Conservation (phyloP, 2,888 invertebrate genomes). For the Gymnoscelis rufifasciata region DNA sequence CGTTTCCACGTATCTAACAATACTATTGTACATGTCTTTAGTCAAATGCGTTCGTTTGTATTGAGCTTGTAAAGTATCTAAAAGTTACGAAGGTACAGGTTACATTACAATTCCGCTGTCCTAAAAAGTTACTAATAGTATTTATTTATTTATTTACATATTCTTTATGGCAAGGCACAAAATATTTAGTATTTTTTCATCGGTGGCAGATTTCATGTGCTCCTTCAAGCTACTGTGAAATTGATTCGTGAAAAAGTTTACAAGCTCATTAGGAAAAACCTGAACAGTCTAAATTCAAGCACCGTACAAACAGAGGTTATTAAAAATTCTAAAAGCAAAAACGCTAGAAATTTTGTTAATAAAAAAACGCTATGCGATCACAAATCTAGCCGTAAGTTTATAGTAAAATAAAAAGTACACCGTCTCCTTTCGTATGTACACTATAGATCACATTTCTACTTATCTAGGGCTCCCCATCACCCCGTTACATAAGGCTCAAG, state of each 20-base stretch:
- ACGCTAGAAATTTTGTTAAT: conserved; percentile 25
- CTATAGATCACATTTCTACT: conserved; percentile 67
- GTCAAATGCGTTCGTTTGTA: conserved; percentile 18
- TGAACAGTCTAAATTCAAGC: conserved; percentile 27
- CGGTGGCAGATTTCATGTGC: conserved; percentile 17
- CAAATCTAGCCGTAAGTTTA: conserved; percentile 65
- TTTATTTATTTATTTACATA: conserved; percentile 13
- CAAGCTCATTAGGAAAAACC: conserved; percentile 24
- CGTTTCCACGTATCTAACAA: conserved; percentile 6
- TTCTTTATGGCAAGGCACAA: conserved; percentile 28
- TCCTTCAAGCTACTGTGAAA: conserved; percentile 19
- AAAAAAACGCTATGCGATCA: conserved; percentile 69
- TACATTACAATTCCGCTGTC: conserved; percentile 7
- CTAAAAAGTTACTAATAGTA: conserved; percentile 13
- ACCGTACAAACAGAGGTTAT: conserved; percentile 20
- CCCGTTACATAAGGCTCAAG: conserved; percentile 1
- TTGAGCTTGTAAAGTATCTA: conserved; percentile 26
- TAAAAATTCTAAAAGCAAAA: conserved; percentile 22
- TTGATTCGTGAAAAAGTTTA: conserved; percentile 20
- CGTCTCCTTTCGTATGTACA: conserved; percentile 69
- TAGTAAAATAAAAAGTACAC: conserved; percentile 72
- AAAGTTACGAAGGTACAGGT: conserved; percentile 13
- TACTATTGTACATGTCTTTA: conserved; percentile 12
- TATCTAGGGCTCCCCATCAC: conserved; percentile 30
- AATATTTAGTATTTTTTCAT: conserved; percentile 16